Evolutionary conservation across 2,888 invertebrate genomes (phyloP), one percentile per base, ranked within the genome.

Genomic region (Alcis repandata): DNA sequence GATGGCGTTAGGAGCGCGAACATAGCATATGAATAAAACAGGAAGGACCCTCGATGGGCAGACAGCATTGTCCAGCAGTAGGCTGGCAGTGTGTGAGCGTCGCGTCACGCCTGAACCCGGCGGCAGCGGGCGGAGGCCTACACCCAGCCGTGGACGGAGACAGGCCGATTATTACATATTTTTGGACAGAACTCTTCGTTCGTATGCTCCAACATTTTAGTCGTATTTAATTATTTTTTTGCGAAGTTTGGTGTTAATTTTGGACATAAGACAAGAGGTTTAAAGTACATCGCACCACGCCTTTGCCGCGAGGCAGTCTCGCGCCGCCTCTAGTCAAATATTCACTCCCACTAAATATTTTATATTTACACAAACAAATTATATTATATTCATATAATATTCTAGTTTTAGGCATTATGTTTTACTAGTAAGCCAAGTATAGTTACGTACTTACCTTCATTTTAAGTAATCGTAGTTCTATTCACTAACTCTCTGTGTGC

Each of bases 301-400:
- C 63, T 61, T 51, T 33, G 69, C 70, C 67, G 69, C 70, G 74
- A 71, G 73, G 78, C 68, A 67, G 75, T 72, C 74, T 76, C 82
- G 78, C 88, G 84, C 86, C 87, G 87, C 88, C 90, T 89, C 93
- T 94, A 94, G 93, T 93, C 93, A 94, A 93, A 93, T 93, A 90
- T 93, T 92, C 89, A 89, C 87, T 88, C 89, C 85, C 84, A 93
- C 90, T 93, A 94, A 94, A 93, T 92, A 88, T 90, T 92, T 91
- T 93, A 94, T 94, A 94, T 93, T 94, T 94, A 94, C 91, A 93
- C 91, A 93, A 90, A 93, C 90, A 91, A 91, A 91, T 60, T 65
- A 65, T 65, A 65, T 92, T 93, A 92, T 93, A 93, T 91, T 89
- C 86, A 92, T 91, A 92, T 92, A 92, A 90, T 93, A 92, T 92